These are phyloP conservation scores for Phycodurus eques DNA, from an alignment of 2,113 vertebrate genomes.

Conservation along the genomic window DNA sequence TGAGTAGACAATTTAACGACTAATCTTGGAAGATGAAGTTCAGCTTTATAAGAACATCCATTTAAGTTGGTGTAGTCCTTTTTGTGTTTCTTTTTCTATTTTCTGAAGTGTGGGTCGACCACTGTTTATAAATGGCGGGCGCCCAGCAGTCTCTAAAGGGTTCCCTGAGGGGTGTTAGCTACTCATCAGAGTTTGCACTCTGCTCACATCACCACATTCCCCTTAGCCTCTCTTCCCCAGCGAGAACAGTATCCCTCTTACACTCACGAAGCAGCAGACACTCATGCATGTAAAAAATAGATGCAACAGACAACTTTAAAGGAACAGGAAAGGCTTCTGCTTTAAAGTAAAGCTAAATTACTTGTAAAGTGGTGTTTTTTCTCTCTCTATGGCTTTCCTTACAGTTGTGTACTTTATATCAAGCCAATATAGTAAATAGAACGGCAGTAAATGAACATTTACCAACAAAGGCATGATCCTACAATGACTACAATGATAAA, in stretches of 20 bases:
- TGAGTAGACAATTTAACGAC: slow-evolving; percentile 1
- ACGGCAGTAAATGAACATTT: background rate
- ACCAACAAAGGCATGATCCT: background rate
- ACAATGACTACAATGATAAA: too few relatives aligned
- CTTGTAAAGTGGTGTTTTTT: background rate
- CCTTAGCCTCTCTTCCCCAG: slow-evolving; percentile 14
- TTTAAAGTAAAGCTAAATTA: background rate
- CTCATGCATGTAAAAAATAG: background rate
- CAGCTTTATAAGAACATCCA: background rate
- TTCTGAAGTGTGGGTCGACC: background rate
- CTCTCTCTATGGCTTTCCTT: background rate
- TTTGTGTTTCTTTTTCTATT: background rate
- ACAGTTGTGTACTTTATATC: background rate
- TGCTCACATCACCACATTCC: slow-evolving; percentile 26
- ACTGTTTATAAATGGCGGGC: slow-evolving; percentile 9
- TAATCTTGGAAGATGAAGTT: background rate
- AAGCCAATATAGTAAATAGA: background rate
- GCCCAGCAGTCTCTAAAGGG: slow-evolving; percentile 6
- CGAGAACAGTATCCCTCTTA: slow-evolving; percentile 23
- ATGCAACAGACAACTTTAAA: slow-evolving; percentile 11
- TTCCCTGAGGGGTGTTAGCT: slow-evolving; percentile 24
- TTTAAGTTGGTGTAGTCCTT: background rate
- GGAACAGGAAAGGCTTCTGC: background rate
- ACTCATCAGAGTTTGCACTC: slow-evolving; percentile 24
- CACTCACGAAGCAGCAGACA: slow-evolving; percentile 15